A percentile compares a stretch with the other conserved stretches of the same genome.
These are phyloP conservation scores for Macrosiphum euphorbiae DNA, from an alignment of 2,888 invertebrate genomes.

Conservation along the genomic window DNA sequence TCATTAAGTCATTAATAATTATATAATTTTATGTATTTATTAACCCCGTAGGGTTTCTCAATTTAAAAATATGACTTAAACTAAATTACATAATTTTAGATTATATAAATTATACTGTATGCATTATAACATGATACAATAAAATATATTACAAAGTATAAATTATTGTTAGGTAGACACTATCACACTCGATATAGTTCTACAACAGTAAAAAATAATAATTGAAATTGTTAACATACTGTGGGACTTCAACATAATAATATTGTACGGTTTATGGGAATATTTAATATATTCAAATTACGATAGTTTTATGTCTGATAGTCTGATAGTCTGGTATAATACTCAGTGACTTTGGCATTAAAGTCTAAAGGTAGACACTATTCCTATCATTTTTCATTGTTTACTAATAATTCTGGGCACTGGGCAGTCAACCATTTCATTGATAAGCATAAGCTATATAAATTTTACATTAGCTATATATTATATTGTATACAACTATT, in stretches of 20 bases:
- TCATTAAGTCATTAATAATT: background rate
- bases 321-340: background rate
- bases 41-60: background rate
- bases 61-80: background rate
- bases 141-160: background rate
- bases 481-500: background rate
- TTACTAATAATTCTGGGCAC: background rate
- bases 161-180: background rate
- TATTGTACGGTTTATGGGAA: background rate
- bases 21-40: background rate
- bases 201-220: background rate
- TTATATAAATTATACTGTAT: background rate
- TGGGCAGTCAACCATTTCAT: background rate
- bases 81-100: background rate
- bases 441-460: background rate
- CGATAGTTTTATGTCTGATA: background rate
- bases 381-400: background rate
- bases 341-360: no score
- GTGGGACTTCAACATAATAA: background rate
- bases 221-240: background rate
- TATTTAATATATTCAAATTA: background rate
- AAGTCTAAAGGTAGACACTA: no score
- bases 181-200: background rate
- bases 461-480: background rate
- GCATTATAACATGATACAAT: background rate